phyloP scores from a whole-genome alignment of 2,797 vertebrate genomes.

The Acanthis flammea region DNA sequence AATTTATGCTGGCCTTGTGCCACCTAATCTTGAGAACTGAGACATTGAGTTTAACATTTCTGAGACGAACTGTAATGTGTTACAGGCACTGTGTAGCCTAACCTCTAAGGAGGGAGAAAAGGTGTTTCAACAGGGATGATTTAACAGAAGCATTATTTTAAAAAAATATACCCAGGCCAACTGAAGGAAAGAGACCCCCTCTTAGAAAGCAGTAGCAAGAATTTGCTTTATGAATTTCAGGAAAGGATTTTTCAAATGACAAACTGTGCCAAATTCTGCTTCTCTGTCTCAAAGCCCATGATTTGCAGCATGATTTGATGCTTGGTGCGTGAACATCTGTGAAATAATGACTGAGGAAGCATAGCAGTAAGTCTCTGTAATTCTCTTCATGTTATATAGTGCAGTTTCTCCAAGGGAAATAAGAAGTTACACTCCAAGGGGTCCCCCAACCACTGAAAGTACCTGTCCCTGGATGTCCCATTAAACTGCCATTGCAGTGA shows the following conservation, averaged over 20 bases:
- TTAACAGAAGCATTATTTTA: neutral
- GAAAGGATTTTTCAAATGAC: neutral
- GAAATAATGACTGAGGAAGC: neutral
- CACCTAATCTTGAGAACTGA: slow-evolving; percentile 27
- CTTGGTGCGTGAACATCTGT: neutral
- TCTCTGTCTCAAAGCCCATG: neutral
- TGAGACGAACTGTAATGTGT: neutral
- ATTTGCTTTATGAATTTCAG: neutral
- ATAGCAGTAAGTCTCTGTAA: neutral
- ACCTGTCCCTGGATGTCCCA: slow-evolving; percentile 19
- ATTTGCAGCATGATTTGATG: neutral
- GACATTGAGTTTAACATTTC: slow-evolving; percentile 7
- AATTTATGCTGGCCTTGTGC: slow-evolving; percentile 49
- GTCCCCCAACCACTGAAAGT: slow-evolving; percentile 5
- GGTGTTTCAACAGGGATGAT: neutral
- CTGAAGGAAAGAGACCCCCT: neutral
- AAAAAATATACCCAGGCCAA: neutral
- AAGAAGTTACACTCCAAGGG: slow-evolving; percentile 16
- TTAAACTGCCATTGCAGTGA: slow-evolving; percentile 40
- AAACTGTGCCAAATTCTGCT: neutral
- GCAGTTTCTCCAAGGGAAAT: slow-evolving; percentile 32
- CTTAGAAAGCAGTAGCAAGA: neutral
- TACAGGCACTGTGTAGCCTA: neutral
- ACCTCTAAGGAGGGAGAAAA: neutral
- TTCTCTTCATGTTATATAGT: slow-evolving; percentile 16